phyloP scores from a whole-genome alignment of 1,140 invertebrate genomes.

The Aporrectodea caliginosa region DNA sequence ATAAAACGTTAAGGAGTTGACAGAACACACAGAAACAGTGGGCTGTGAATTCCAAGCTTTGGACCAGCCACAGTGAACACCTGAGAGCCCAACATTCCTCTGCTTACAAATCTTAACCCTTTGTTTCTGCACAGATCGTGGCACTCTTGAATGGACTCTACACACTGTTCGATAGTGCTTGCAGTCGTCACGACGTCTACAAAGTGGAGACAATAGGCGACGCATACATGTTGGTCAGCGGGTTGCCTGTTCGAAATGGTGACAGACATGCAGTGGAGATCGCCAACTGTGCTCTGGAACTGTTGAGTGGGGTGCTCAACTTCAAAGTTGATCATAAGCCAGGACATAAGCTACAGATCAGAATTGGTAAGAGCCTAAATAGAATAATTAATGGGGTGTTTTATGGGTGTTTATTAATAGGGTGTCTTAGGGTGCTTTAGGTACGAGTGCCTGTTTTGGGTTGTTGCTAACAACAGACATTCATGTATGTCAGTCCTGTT shows the following conservation, averaged over 20 bases:
- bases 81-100: too few relatives aligned
- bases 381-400: too few relatives aligned
- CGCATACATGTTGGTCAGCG: constrained; percentile 38
- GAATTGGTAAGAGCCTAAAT: too few relatives aligned
- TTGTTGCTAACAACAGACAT: too few relatives aligned
- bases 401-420: too few relatives aligned
- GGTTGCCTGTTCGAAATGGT: constrained; percentile 65
- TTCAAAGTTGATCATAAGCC: constrained; percentile 3
- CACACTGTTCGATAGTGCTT: constrained; percentile 80
- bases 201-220: constrained; percentile 60
- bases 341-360: background rate
- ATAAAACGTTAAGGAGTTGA: too few relatives aligned
- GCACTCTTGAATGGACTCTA: constrained; percentile 60
- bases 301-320: background rate
- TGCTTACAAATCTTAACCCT: background rate
- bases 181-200: constrained; percentile 80
- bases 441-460: too few relatives aligned
- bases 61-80: too few relatives aligned
- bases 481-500: too few relatives aligned
- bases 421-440: too few relatives aligned
- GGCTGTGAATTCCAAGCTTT: too few relatives aligned
- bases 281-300: background rate
- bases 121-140: constrained; percentile 19
- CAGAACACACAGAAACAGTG: too few relatives aligned
- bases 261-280: background rate